Conservation (phyloP, 2,113 vertebrate genomes). For the Syngnathus scovelli region DNA sequence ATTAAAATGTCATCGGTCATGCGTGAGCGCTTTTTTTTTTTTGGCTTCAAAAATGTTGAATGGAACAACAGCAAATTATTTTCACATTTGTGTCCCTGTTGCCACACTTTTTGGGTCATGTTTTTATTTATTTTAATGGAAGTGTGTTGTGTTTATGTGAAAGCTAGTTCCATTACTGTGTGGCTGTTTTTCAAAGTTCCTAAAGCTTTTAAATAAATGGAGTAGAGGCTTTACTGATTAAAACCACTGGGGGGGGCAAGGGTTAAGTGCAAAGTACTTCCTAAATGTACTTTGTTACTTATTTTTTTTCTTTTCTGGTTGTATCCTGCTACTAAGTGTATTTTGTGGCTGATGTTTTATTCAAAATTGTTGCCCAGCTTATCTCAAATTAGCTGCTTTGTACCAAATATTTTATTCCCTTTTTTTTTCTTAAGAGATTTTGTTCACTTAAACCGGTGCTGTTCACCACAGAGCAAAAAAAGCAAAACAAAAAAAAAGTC, state of each 20-base stretch:
- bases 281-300: not conserved
- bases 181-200: not conserved
- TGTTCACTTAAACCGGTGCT: constrained; percentile 5
- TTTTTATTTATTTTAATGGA: not conserved
- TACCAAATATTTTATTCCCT: constrained; percentile 20
- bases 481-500: not conserved
- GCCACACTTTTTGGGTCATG: not conserved
- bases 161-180: not conserved
- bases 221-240: not conserved
- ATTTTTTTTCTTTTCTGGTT: not conserved
- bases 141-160: constrained; percentile 15
- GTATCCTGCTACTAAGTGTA: constrained; percentile 25
- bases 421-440: not conserved
- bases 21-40: not conserved
- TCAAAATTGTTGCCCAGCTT: constrained; percentile 10
- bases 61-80: not conserved
- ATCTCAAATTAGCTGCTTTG: constrained; percentile 33
- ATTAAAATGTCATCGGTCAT: not conserved
- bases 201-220: not conserved
- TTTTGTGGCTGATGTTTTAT: constrained; percentile 24
- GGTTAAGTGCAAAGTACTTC: not conserved
- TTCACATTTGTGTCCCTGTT: not conserved
- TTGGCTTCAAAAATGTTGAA: not conserved
- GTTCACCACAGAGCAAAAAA: constrained; percentile 9
- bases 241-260: not conserved